phyloP scores from a whole-genome alignment of 2,888 invertebrate genomes.

The Hemicrepidius hirtus region DNA sequence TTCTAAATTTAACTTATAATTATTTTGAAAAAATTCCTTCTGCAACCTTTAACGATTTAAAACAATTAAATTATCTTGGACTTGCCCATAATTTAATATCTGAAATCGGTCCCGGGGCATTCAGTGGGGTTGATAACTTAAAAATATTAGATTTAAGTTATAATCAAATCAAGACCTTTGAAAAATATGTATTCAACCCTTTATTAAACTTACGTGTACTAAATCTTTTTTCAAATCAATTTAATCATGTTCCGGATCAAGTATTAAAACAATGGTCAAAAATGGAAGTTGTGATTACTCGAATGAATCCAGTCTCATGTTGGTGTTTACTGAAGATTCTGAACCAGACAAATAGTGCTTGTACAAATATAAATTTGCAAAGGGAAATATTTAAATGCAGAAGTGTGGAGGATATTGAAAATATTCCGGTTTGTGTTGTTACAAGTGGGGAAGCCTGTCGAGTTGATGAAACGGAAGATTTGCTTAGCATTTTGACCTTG shows the following conservation, averaged over 20 bases:
- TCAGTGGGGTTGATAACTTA: conserved; percentile 24
- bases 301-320: neutral
- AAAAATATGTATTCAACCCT: conserved; percentile 2
- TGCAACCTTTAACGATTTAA: conserved; percentile 25
- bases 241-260: conserved; percentile 26
- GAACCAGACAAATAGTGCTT: neutral
- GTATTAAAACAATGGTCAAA: conserved; percentile 5
- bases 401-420: neutral
- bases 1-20: conserved; percentile 28
- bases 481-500: neutral
- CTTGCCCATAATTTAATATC: conserved; percentile 29
- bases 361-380: neutral
- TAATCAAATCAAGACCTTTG: conserved; percentile 31
- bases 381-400: neutral
- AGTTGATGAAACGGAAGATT: no score
- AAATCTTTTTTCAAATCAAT: conserved; percentile 38
- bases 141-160: conserved; percentile 45
- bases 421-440: neutral
- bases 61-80: conserved; percentile 18
- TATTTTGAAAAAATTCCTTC: conserved; percentile 7
- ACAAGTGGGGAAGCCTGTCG: neutral
- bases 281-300: neutral
- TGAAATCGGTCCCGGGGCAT: conserved; percentile 18
- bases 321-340: neutral
- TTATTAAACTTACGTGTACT: conserved; percentile 1